Base-by-base conservation (phyloP, 2,888 invertebrate species). In the Rhagophthalmus giganteus region DNA sequence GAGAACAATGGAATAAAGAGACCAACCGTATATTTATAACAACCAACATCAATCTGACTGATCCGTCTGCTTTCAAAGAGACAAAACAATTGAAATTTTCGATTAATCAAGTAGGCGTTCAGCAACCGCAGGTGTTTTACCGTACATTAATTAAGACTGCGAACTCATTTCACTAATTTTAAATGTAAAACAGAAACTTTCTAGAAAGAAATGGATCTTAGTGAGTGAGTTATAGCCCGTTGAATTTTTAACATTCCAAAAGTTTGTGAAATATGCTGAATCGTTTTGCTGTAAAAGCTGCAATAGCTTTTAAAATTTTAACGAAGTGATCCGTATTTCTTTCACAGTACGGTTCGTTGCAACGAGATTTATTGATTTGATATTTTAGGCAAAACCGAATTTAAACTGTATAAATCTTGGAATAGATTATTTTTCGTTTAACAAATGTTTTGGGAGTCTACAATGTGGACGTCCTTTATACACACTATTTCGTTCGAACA, bases 51-150 rank as follows among this genome's bases (percentile, higher is more conserved):
- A 45, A 45, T 51, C 45, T 46, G 39, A 45, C 33, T 51, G 44
- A 51, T 45, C 50, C 44, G 24, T 30, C 28, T 39, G 45, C 37
- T 50, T 49, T 46, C 51, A 51, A 51, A 40, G 45, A 51, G 45
- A 52, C 52, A 52, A 52, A 52, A 37, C 52, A 52, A 52, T 52
- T 52, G 52, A 52, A 52, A 52, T 41, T 47, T 34, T 25, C 40
- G 37, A 59, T 59, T 60, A 60, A 60, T 60, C 56, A 58, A 52
- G 54, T 27, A 33, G 46, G 37, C 50, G 53, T 38, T 49, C 39
- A 35, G 41, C 51, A 56, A 59, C 59, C 61, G 56, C 61, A 62
- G 61, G 61, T 62, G 61, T 59, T 56, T 62, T 57, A 54, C 47
- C 55, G 57, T 59, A 50, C 59, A 57, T 60, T 60, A 60, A 60